Conservation (phyloP, 2,797 vertebrate species). For the Antennarius maculatus region DNA sequence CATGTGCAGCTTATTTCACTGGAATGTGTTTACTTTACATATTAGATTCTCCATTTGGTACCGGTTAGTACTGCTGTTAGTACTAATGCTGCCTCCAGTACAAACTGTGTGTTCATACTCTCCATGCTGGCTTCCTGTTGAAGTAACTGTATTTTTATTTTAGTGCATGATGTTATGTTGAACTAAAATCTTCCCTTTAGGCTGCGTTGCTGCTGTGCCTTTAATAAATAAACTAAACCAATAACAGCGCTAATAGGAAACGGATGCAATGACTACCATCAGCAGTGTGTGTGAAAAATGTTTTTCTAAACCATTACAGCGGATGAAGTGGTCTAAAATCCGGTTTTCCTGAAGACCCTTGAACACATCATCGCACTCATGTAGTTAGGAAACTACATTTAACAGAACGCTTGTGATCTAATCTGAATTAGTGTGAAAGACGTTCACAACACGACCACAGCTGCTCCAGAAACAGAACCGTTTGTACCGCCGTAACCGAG, state of each 20-base stretch:
- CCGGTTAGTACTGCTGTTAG: neutral
- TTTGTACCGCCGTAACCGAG: too few relatives aligned
- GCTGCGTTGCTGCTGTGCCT: neutral
- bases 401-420: neutral
- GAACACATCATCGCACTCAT: neutral
- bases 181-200: neutral
- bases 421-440: neutral
- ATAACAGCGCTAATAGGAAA: neutral
- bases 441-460: too few relatives aligned
- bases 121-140: neutral
- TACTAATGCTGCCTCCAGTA: neutral
- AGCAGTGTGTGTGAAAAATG: neutral
- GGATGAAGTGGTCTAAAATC: neutral
- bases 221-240: neutral
- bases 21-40: neutral
- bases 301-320: neutral
- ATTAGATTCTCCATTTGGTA: neutral
- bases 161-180: neutral
- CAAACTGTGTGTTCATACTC: neutral
- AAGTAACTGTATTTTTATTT: neutral
- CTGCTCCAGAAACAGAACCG: too few relatives aligned
- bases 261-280: neutral
- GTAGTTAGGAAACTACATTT: fast-evolving
- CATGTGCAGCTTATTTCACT: neutral
- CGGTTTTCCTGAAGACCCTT: neutral